Conservation (phyloP, 2,113 vertebrate species). For the Xyliphius kryptos region DNA sequence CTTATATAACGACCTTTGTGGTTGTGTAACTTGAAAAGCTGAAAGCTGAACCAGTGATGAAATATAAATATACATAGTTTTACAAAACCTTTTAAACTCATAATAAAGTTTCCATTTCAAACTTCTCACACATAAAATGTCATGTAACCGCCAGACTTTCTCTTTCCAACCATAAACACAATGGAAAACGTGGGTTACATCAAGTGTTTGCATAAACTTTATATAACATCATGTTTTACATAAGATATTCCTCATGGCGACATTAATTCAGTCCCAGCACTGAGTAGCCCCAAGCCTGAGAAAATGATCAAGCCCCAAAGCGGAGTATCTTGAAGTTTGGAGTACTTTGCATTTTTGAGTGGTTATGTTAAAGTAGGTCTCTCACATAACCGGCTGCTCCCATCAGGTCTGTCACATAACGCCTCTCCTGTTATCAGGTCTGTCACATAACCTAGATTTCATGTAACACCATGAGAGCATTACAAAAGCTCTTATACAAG, state of each 20-base stretch:
- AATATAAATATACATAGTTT: neutral
- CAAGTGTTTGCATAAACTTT: constrained; percentile 22
- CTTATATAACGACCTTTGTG: constrained; percentile 64
- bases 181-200: neutral
- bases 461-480: neutral
- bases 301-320: too few species aligned
- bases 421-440: neutral
- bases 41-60: neutral
- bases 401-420: constrained; percentile 15
- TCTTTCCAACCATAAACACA: too few species aligned
- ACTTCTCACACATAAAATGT: too few species aligned
- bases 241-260: constrained; percentile 13
- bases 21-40: constrained; percentile 38
- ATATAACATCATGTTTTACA: constrained; percentile 26
- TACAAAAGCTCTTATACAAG: neutral
- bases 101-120: too few species aligned
- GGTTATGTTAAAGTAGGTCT: neutral
- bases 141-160: too few species aligned
- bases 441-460: constrained; percentile 9
- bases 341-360: neutral
- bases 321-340: too few species aligned
- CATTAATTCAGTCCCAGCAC: neutral
- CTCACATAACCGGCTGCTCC: neutral
- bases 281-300: neutral
- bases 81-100: too few species aligned